Evolutionary conservation across 1,140 invertebrate genomes (phyloP), one percentile per base, ranked within the genome.

Genomic region (Papilio polytes): DNA sequence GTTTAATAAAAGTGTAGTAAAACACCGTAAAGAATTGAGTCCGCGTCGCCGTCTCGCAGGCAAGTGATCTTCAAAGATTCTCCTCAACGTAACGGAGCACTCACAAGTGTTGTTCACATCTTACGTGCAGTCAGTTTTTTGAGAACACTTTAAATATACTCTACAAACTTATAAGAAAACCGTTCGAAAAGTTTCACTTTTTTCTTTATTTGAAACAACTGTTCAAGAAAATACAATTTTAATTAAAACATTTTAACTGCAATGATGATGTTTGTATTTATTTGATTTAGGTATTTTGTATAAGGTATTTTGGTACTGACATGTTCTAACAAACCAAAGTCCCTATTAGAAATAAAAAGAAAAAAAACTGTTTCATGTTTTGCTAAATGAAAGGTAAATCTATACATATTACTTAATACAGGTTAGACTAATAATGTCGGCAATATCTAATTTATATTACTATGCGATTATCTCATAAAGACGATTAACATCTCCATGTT

Each of bases 41-140:
- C 36, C 36, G 12, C 51, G 10, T 31, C 48, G 48, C 13, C 48
- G 51, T 53, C 56, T 66, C 56, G 46, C 41, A 66, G 56, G 36
- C 59, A 78, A 78, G 77, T 51, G 77, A 78, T 78, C 77, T 78
- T 78, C 36, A 78, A 78, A 78, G 77, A 66, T 78, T 66, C 77
- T 78, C 36, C 56, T 63, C 77, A 22, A 78, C 77, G 56, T 78
- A 78, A 78, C 77, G 44, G 77, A 63, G 56, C 56, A 36, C 59
- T 22, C 77, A 78, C 77, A 26, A 78, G 56, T 66, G 77, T 78
- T 78, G 77, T 78, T 78, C 77, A 78, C 31, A 78, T 78, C 77
- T 63, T 78, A 66, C 56, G 56, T 78, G 36, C 53, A 78, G 77
- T 63, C 77, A 66, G 77, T 66, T 78, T 78, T 78, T 78, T 20